These are phyloP conservation scores for Polyommatus iphigenia DNA, from an alignment of 2,888 invertebrate species.

Conservation along the genomic window DNA sequence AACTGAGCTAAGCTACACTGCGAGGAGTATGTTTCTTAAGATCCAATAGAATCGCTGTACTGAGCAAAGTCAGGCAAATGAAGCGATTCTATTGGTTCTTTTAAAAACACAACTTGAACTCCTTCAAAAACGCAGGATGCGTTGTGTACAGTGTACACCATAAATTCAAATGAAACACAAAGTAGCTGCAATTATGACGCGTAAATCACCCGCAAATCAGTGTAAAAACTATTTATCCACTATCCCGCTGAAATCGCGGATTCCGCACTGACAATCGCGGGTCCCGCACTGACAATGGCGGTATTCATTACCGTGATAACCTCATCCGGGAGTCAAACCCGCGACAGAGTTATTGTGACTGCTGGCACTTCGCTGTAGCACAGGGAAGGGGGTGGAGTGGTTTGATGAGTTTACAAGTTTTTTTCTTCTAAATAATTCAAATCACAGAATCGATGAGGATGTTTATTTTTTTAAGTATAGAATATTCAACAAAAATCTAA, in stretches of 20 bases:
- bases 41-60: too few species aligned
- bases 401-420: neutral
- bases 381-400: slow-evolving; percentile 40
- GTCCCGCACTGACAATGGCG: slow-evolving; percentile 55
- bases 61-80: too few species aligned
- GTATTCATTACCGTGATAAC: slow-evolving; percentile 77
- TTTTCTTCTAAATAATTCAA: too few species aligned
- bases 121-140: too few species aligned
- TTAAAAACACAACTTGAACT: too few species aligned
- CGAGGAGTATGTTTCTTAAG: too few species aligned
- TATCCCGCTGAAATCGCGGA: neutral
- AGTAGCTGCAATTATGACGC: neutral
- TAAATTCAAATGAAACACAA: neutral
- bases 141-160: too few species aligned
- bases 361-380: slow-evolving; percentile 74
- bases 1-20: too few species aligned
- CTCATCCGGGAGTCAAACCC: slow-evolving; percentile 78
- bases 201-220: neutral
- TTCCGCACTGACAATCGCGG: slow-evolving; percentile 12
- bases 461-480: too few species aligned
- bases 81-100: too few species aligned
- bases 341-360: slow-evolving; percentile 78
- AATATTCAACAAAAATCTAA: too few species aligned
- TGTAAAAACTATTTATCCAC: neutral
- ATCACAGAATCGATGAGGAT: too few species aligned